Evolutionary conservation across 2,888 invertebrate species (phyloP), one percentile per base, ranked within the genome.

Genomic region (Acanthosepion pharaonis): DNA sequence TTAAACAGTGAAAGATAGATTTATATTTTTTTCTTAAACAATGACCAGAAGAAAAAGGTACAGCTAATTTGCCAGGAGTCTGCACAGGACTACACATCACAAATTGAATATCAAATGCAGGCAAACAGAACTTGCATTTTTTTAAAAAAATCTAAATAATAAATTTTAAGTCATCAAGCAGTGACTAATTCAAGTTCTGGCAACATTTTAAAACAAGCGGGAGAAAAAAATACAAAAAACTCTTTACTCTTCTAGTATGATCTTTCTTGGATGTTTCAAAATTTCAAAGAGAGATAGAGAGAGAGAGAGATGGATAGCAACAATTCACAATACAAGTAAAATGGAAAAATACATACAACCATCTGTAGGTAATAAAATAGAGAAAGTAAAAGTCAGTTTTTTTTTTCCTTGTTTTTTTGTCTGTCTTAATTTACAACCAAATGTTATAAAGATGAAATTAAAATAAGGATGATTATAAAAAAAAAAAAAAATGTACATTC

Each of bases 281-380:
- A 78, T n/a, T 78, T 78, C 78, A 78, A n/a, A 78, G 33, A 33
- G 33, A 33, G 28, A 78, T 1, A 78, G 28, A 78, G 28, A 78
- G 8, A 78, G n/a, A 78, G 78, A 78, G 0, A 78, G 78, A 78
- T n/a, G 11, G 78, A n/a, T 11, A 78, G 78, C n/a, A 78, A 78
- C n/a, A 78, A 78, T 78, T 78, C 78, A 78, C 78, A 78, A 78
- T 78, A 78, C 9, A 78, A 78, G n/a, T 78, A 78, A 93, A 93
- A 93, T 93, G 28, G 28, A 93, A 93, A 49, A 51, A 93, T 93
- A 93, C 92, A 93, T 93, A 93, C 92, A 93, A 93, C 92, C 92
- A 51, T 93, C 92, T 93, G 92, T 51, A 23, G 28, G 49, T 93
- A 51, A 93, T 93, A 51, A n/a, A 51, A 28, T n/a, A 93, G 51